Base-by-base conservation (phyloP, 2,113 vertebrate genomes). In the Cyanoliseus patagonus region DNA sequence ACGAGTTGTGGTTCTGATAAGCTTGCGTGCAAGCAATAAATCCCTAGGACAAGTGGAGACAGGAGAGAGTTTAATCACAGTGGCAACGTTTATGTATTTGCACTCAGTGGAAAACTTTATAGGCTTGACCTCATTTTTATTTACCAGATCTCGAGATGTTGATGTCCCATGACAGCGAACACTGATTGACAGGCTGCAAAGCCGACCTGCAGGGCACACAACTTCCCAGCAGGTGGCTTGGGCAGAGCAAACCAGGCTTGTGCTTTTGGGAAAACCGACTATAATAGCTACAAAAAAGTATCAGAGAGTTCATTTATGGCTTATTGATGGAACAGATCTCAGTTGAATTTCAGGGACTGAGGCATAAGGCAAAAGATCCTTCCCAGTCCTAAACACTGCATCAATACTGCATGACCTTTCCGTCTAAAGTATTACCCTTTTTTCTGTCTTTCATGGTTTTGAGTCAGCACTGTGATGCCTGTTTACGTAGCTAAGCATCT, bases 41-140 rank as follows among this genome's bases (percentile, higher is more conserved):
- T 94, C 86, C 84, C 57, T 76, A 73, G 84, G 95, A 88, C 3
- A 64, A 82, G 67, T 0, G 0, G 70, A 47, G 67, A 64, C 44
- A 35, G 64, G n/a, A 37, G 37, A 49, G 18, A 83, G 59, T 89
- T 86, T 91, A 81, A 90, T 92, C 87, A 83, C 72, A 81, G 74
- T 57, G 47, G 81, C 89, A 86, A 42, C 61, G 35, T 95, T 93
- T 92, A 88, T 86, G 74, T 46, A 47, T 95, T 96, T 91, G 94
- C 49, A 59, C 82, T 17, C 6, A 49, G 79, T 68, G 68, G 85
- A 88, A 94, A 96, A 49, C 2, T 22, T 81, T 80, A 18, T 55
- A 77, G 77, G 73, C 69, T 94, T 85, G 66, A 95, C 79, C 47
- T 95, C 79, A 27, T 96, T 94, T 95, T 91, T 90, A 93, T 92